These are phyloP conservation scores for Aleiodes testaceus DNA, from an alignment of 2,888 invertebrate genomes.

Conservation along the genomic window DNA sequence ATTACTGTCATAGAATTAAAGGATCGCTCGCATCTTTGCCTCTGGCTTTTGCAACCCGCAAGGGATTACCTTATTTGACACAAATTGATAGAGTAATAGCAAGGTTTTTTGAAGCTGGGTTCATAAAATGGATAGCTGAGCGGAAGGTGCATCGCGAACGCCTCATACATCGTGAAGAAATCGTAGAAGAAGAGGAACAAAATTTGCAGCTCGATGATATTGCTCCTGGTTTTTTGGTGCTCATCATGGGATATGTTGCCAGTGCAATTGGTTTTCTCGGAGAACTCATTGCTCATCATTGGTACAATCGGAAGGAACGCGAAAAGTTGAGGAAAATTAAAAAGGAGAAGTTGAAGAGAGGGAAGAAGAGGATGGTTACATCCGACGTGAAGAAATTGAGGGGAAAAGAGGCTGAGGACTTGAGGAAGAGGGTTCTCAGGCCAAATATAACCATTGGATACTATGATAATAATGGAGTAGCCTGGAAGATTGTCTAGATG, in stretches of 20 bases:
- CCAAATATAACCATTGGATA: slow-evolving; percentile 34
- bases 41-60: slow-evolving; percentile 60
- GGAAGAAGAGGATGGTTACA: background rate
- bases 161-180: slow-evolving; percentile 13
- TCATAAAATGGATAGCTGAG: slow-evolving; percentile 53
- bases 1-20: slow-evolving; percentile 55
- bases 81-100: slow-evolving; percentile 55
- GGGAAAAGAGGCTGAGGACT: background rate
- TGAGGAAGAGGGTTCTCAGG: background rate
- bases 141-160: background rate
- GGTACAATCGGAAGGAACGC: slow-evolving; percentile 29
- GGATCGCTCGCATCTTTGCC: slow-evolving; percentile 60
- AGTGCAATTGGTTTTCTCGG: slow-evolving; percentile 48
- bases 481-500: slow-evolving; percentile 9
- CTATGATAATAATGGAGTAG: background rate
- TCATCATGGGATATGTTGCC: slow-evolving; percentile 54
- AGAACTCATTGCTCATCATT: slow-evolving; percentile 53
- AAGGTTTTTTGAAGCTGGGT: slow-evolving; percentile 54
- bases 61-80: slow-evolving; percentile 58
- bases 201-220: slow-evolving; percentile 52
- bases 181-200: slow-evolving; percentile 11
- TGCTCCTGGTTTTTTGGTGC: slow-evolving; percentile 58
- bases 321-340: background rate
- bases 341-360: slow-evolving; percentile 1
- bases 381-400: slow-evolving; percentile 7